Conservation (phyloP, 2,797 vertebrate species). For the Masticophis lateralis region DNA sequence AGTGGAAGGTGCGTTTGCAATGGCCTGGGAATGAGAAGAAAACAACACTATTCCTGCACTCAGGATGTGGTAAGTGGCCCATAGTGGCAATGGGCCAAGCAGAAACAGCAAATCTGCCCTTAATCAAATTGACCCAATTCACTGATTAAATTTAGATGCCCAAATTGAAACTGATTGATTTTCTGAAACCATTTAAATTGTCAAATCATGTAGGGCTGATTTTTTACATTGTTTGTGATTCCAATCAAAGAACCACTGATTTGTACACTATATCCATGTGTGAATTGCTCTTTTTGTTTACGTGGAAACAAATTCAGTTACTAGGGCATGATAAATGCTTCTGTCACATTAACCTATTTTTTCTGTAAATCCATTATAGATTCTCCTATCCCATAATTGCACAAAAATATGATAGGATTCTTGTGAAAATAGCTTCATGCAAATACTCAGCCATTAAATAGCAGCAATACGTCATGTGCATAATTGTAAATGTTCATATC, state of each 20-base stretch:
- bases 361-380: neutral
- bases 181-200: neutral
- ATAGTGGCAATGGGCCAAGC: neutral
- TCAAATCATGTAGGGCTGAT: neutral
- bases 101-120: neutral
- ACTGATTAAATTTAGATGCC: neutral
- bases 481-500: neutral
- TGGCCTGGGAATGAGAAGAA: neutral
- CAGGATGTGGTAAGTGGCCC: neutral
- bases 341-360: neutral
- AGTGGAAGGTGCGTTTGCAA: neutral
- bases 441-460: neutral
- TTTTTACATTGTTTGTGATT: neutral
- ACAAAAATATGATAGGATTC: neutral
- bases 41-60: neutral
- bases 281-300: neutral
- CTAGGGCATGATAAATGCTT: neutral
- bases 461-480: neutral
- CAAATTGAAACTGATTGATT: neutral
- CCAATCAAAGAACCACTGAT: neutral
- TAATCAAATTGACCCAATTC: neutral
- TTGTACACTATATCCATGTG: neutral
- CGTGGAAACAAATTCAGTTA: neutral
- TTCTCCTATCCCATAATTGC: neutral
- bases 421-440: slow-evolving; percentile 48